phyloP scores from a whole-genome alignment of 2,888 invertebrate species.

The Unio pictorum region DNA sequence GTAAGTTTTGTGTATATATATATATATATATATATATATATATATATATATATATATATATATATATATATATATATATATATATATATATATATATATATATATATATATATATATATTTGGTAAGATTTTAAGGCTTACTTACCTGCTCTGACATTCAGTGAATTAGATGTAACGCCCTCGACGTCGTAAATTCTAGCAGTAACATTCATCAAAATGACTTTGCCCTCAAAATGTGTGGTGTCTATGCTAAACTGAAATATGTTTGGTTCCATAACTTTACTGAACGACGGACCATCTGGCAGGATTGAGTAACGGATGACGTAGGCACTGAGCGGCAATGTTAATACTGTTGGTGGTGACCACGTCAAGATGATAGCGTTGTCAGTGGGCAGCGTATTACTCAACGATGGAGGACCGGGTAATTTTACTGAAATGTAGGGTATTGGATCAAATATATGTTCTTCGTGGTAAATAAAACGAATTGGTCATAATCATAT shows the following conservation, averaged over 20 bases:
- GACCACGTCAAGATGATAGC: constrained; percentile 21
- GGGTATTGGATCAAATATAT: too few relatives aligned
- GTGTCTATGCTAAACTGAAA: constrained; percentile 17
- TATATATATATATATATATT: too few relatives aligned
- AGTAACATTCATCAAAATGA: constrained; percentile 11
- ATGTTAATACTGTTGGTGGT: constrained; percentile 17
- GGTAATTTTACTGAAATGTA: constrained; percentile 1
- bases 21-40: too few relatives aligned
- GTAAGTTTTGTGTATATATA: too few relatives aligned
- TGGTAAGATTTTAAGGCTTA: not conserved
- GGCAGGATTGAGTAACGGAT: constrained; percentile 16
- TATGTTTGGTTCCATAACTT: constrained; percentile 12
- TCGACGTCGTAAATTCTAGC: constrained; percentile 15
- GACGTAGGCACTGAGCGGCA: constrained; percentile 17
- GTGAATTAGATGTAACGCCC: constrained; percentile 8
- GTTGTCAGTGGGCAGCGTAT: constrained; percentile 3
- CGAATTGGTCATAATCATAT: too few relatives aligned
- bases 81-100: too few relatives aligned
- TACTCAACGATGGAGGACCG: constrained; percentile 15
- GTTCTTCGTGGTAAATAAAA: too few relatives aligned
- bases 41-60: too few relatives aligned
- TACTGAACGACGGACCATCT: not conserved
- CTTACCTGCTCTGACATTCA: constrained; percentile 21
- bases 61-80: too few relatives aligned
- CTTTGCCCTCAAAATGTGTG: constrained; percentile 13